phyloP scores from a whole-genome alignment of 2,888 invertebrate genomes.

The Nematopogon swammerdamellus region DNA sequence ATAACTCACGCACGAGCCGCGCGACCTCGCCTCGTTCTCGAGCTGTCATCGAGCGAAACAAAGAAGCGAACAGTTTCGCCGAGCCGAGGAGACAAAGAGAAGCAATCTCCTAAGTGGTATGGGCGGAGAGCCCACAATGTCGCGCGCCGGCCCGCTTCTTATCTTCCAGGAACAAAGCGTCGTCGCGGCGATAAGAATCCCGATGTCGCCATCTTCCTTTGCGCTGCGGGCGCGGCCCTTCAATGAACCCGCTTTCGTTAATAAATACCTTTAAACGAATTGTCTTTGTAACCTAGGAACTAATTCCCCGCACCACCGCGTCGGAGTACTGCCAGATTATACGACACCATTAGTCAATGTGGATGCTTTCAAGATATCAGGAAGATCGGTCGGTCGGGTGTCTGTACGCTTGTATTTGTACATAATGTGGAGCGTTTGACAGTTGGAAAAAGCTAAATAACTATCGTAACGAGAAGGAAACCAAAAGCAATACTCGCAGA shows the following conservation, averaged over 20 bases:
- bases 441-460: too few relatives aligned
- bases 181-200: neutral
- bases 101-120: conserved; percentile 52
- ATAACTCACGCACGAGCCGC: neutral
- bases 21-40: neutral
- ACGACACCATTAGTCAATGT: too few relatives aligned
- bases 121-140: conserved; percentile 8
- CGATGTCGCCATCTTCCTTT: neutral
- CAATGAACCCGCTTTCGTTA: neutral
- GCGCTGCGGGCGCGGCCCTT: neutral
- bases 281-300: neutral
- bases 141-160: too few relatives aligned
- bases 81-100: conserved; percentile 35
- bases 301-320: neutral
- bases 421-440: too few relatives aligned
- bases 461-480: too few relatives aligned
- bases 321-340: too few relatives aligned
- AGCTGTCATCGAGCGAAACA: neutral
- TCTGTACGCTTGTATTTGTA: too few relatives aligned
- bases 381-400: too few relatives aligned
- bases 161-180: neutral
- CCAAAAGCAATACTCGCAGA: neutral
- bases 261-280: neutral
- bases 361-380: too few relatives aligned
- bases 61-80: neutral